Percentiles rank a stretch among this genome's conserved stretches.
These are phyloP conservation scores for Urocitellus parryii DNA, from an alignment of 2,113 vertebrate genomes.

Conservation along the genomic window DNA sequence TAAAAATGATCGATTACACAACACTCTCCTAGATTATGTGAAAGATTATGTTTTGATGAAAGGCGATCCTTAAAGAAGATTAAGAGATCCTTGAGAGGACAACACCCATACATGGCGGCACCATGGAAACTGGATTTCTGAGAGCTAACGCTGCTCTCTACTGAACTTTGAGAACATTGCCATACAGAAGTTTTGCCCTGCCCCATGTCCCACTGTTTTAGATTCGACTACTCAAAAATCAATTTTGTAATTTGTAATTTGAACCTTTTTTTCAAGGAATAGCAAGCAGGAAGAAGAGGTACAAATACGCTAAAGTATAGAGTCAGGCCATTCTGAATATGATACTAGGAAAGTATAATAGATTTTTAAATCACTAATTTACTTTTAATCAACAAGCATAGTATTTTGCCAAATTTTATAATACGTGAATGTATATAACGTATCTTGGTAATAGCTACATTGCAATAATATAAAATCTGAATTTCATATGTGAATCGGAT, in stretches of 20 bases:
- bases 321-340: background rate
- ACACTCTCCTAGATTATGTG: background rate
- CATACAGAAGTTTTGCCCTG: background rate
- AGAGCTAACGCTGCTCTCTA: background rate
- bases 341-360: background rate
- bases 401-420: background rate
- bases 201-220: too few relatives aligned
- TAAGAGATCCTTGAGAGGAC: background rate
- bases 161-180: background rate
- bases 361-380: background rate
- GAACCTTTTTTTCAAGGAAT: background rate
- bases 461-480: background rate
- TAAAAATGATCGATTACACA: conserved; percentile 4
- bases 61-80: background rate
- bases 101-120: background rate
- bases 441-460: background rate
- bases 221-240: background rate
- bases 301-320: background rate
- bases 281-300: background rate
- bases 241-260: background rate
- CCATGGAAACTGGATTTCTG: background rate
- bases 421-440: background rate
- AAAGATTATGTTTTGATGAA: background rate
- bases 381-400: background rate
- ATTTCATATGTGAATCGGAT: background rate